These are phyloP conservation scores for Xenopus tropicalis DNA, from an alignment of 2,113 vertebrate species.

Conservation along the genomic window UCB_Xtro_10.0 CM004443.2:109535501-109536000, in stretches of 20 bases:
- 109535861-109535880: background rate
- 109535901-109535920: background rate
- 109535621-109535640: conserved; percentile 66
- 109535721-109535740: background rate
- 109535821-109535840: background rate
- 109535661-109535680: conserved; percentile 41
- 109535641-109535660: conserved; percentile 68
- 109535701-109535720: background rate
- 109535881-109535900: background rate
- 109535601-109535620: conserved; percentile 76
- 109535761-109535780: background rate
- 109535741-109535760: background rate
- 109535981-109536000: conserved; percentile 92
- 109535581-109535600: conserved; percentile 71
- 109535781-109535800: background rate
- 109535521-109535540: conserved; percentile 61
- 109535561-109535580: conserved; percentile 67
- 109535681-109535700: background rate
- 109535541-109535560: conserved; percentile 59
- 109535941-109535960: conserved; percentile 54
- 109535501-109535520: conserved; percentile 55
- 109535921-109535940: background rate
- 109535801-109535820: background rate
- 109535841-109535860: conserved; percentile 9
- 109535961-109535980: conserved; percentile 80